Evolutionary conservation across 2,888 invertebrate genomes (phyloP), one percentile per base, ranked within the genome.

Genomic region (Andrena dorsata): DNA sequence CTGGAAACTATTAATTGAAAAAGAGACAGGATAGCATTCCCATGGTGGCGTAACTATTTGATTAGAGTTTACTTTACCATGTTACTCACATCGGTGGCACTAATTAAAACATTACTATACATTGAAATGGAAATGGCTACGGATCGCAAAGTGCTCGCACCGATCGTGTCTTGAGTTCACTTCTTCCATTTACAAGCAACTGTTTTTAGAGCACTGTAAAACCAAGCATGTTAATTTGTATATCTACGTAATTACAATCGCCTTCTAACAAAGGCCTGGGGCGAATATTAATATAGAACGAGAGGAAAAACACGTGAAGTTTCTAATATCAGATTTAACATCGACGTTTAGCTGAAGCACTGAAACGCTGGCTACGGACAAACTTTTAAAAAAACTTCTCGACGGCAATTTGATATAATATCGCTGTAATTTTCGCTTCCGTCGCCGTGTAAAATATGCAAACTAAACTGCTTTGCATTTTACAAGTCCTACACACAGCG

Each of bases 391-490:
- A 41, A 56, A 56, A 56, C 56, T 56, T 56, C 56, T 23, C 26
- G 56, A 3, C 56, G 26, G 56, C 23, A 56, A 26, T 56, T 56
- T 56, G 23, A 56, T 23, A 56, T 56, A 56, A 56, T 56, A 56
- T 56, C 56, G 56, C 56, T 56, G 56, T 56, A 56, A 56, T 56
- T 56, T 26, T 23, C 56, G 23, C 56, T 56, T 56, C 56, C 56
- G 56, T 56, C 26, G 56, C 56, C 56, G 23, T 56, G 56, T 56
- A 56, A 56, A 51, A 56, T 56, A 56, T 56, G 56, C 56, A 56
- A 56, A 56, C 56, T 56, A 56, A 56, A 56, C 56, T 56, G 26
- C 23, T 56, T 56, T 56, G 56, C 56, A 56, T 56, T 56, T 56
- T 56, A 56, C 56, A 56, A 56, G 56, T 56, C 10, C 56, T 56